A percentile compares a stretch with the other conserved stretches of the same genome.
Conservation (phyloP, 2,888 invertebrate species). For the Imbricaverruca yamaguchii region DNA sequence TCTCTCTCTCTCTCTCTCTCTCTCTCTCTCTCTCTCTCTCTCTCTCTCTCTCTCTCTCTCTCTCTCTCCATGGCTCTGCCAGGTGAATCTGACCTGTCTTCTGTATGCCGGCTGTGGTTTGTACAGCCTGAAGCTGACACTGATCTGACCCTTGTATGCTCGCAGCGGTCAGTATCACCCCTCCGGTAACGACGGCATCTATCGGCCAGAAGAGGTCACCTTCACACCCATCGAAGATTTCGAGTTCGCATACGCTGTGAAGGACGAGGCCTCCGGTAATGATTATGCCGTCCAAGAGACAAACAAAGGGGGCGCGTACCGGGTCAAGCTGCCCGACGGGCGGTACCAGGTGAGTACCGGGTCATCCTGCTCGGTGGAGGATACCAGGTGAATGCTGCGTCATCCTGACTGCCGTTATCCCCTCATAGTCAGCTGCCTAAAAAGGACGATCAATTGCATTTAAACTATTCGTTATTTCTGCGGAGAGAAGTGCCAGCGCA, state of each 20-base stretch:
- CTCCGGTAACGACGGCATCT: neutral
- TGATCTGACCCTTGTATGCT: neutral
- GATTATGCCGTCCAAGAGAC: conserved; percentile 12
- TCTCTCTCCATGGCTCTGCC: neutral
- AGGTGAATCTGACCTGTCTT: neutral
- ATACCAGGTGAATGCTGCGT: too few relatives aligned
- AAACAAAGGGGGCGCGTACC: conserved; percentile 20
- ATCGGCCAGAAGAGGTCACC: neutral
- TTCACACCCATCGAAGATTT: conserved; percentile 14
- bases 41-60: too few relatives aligned
- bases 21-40: too few relatives aligned
- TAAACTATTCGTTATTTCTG: too few relatives aligned
- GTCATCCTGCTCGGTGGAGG: too few relatives aligned
- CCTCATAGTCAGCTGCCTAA: too few relatives aligned
- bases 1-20: too few relatives aligned
- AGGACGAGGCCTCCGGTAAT: conserved; percentile 20
- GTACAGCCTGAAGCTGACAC: neutral
- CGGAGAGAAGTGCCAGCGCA: too few relatives aligned
- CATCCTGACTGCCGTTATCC: too few relatives aligned
- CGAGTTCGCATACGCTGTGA: conserved; percentile 25
- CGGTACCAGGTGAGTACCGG: neutral
- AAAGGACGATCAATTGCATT: too few relatives aligned
- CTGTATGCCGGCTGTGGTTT: neutral
- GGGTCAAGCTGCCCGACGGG: conserved; percentile 23
- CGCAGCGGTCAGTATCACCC: neutral